phyloP scores from a whole-genome alignment of 2,888 invertebrate genomes.

The Meiosimyza decipiens region DNA sequence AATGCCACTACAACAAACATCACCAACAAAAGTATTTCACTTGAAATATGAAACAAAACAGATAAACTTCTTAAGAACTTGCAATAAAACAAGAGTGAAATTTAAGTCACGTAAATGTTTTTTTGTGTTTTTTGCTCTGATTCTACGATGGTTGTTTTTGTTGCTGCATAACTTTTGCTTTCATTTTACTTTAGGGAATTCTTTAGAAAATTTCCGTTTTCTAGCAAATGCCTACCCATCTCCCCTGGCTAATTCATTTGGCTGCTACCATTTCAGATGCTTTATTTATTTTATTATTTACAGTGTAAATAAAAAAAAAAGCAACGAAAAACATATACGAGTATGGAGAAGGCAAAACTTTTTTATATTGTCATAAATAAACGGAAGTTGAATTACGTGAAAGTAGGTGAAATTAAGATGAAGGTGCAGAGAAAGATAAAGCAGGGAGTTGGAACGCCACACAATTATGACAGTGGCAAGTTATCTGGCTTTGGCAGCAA shows the following conservation, averaged over 20 bases:
- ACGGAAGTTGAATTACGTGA: conserved; percentile 37
- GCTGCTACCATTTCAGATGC: background rate
- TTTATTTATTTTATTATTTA: conserved; percentile 28
- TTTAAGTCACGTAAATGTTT: conserved; percentile 33
- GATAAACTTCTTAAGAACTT: conserved; percentile 17
- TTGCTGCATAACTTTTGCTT: conserved; percentile 58
- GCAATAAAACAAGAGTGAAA: conserved; percentile 29
- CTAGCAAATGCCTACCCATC: too few species aligned
- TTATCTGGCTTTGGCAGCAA: background rate
- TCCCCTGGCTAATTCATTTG: too few species aligned
- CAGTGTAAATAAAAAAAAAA: background rate
- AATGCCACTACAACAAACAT: too few species aligned
- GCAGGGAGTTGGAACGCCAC: too few species aligned
- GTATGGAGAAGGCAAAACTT: conserved; percentile 37
- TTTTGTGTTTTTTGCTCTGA: conserved; percentile 2
- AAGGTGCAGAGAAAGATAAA: background rate
- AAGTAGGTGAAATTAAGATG: background rate
- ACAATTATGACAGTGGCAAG: too few species aligned
- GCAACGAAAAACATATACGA: background rate
- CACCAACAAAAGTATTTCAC: background rate
- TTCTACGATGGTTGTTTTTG: conserved; percentile 10
- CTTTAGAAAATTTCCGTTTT: conserved; percentile 30
- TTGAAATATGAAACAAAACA: conserved; percentile 21
- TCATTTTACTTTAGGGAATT: conserved; percentile 57
- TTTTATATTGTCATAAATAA: conserved; percentile 61